Evolutionary conservation across 2,888 invertebrate genomes (phyloP), one percentile per base, ranked within the genome.

Genomic region (Sinodicranocentrus sp.): DNA sequence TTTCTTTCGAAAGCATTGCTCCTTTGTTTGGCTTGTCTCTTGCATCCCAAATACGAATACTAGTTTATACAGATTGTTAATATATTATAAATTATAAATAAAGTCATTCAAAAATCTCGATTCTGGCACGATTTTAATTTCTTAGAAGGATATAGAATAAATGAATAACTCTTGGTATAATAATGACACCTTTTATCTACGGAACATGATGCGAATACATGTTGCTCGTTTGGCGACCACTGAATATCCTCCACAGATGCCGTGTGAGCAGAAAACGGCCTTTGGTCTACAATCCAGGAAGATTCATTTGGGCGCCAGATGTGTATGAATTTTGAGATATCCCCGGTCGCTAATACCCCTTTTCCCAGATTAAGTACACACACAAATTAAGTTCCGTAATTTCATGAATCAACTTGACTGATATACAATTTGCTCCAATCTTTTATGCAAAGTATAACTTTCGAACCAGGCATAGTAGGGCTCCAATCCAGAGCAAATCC

Each of bases 401-500:
- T 33, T 33, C 3, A 33, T 3, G 33, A 33, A 33, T 33, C 10
- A 71, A 19, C 21, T 2, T 28, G 28, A 48, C 65, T 33, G 17
- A 59, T 57, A 39, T 19, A 61, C 23, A 63, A 1, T 33, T 63
- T 39, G 10, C 21, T 3, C 54, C 25, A 59, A 33, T 25, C 39
- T 39, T 61, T 73, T 10, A n/a, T n/a, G 44, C 28, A 54, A 44
- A 21, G 13, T 13, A 15, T 23, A 21, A n/a, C n/a, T n/a, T 61
- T 48, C 65, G 48, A 94, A 90, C 98, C 99, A 88, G 93, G 92
- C 86, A 94, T 93, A 71, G 94, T 94, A 2, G 93, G 92, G 89
- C 95, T 96, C 99, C 99, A 99, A 91, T 97, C 98, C 67, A 99
- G 89, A 0, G 96, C 98, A 92, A 95, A 99, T 1, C 99, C 99